Percentiles rank a stretch among this genome's conserved stretches.
Evolutionary conservation across 2,888 invertebrate genomes (phyloP).

Genomic region (Tetanocera ferruginea): DNA sequence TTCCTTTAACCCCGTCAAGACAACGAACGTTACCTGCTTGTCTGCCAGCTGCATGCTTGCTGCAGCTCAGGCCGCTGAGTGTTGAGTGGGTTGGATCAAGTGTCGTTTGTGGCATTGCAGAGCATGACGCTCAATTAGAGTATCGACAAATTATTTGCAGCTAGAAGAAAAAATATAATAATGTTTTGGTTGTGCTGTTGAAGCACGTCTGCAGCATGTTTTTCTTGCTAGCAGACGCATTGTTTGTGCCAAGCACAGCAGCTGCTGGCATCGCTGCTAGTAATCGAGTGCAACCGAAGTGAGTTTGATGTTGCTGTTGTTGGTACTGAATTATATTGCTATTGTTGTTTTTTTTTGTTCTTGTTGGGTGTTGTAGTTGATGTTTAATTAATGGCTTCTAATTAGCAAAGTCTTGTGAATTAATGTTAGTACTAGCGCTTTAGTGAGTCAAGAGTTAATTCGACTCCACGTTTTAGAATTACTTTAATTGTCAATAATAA

Average conservation of each 20-base stretch:
- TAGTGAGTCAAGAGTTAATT: too few relatives aligned
- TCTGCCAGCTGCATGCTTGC: too few relatives aligned
- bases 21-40: too few relatives aligned
- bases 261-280: not conserved
- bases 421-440: too few relatives aligned
- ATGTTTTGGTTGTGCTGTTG: not conserved
- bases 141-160: conserved; percentile 21
- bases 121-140: conserved; percentile 28
- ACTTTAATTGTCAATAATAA: too few relatives aligned
- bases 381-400: not conserved
- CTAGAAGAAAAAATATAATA: not conserved
- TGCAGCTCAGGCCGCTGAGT: too few relatives aligned
- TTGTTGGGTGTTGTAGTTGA: not conserved
- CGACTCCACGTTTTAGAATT: too few relatives aligned
- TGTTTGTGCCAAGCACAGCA: not conserved
- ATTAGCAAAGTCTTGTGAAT: not conserved
- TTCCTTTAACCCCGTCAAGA: too few relatives aligned
- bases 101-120: too few relatives aligned
- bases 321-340: not conserved
- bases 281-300: not conserved
- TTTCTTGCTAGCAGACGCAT: too few relatives aligned
- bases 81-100: too few relatives aligned
- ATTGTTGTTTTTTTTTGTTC: not conserved
- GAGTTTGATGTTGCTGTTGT: not conserved
- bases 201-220: not conserved